Percentiles rank a stretch among this genome's conserved stretches.
These are phyloP conservation scores for Goniozus legneri DNA, from an alignment of 1,140 invertebrate genomes.

Conservation along the genomic window DNA sequence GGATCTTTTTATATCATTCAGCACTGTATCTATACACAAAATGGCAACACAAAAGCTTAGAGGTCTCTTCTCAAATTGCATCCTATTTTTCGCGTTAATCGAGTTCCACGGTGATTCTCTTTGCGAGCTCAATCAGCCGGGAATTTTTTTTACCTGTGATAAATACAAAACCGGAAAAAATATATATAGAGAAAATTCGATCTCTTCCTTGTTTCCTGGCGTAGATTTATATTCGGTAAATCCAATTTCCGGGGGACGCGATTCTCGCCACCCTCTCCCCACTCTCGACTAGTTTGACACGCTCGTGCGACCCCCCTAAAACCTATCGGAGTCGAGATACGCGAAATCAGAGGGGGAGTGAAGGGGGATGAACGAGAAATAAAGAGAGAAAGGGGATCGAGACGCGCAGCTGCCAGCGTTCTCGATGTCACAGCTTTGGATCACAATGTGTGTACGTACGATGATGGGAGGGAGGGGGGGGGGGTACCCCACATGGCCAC, in stretches of 20 bases:
- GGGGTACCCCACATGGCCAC: slow-evolving; percentile 34
- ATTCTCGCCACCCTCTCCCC: too few species aligned
- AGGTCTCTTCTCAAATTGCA: background rate
- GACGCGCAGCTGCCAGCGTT: slow-evolving; percentile 39
- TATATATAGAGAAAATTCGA: too few species aligned
- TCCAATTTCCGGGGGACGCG: too few species aligned
- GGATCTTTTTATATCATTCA: background rate
- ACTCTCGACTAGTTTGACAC: too few species aligned
- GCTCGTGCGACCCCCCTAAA: background rate
- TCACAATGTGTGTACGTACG: too few species aligned
- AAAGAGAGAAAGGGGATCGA: background rate
- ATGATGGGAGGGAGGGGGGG: too few species aligned
- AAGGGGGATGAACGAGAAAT: background rate
- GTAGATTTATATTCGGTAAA: background rate
- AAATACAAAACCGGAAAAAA: background rate
- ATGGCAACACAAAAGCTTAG: background rate
- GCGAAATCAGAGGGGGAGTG: background rate
- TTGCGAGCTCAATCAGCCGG: too few species aligned
- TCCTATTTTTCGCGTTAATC: background rate
- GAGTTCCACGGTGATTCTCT: too few species aligned
- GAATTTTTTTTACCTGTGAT: background rate
- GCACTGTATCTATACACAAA: background rate
- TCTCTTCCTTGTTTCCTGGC: background rate
- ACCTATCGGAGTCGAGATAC: background rate
- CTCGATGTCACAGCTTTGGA: slow-evolving; percentile 49